phyloP scores from a whole-genome alignment of 1,140 invertebrate species.

The Bactericera cockerelli region DNA sequence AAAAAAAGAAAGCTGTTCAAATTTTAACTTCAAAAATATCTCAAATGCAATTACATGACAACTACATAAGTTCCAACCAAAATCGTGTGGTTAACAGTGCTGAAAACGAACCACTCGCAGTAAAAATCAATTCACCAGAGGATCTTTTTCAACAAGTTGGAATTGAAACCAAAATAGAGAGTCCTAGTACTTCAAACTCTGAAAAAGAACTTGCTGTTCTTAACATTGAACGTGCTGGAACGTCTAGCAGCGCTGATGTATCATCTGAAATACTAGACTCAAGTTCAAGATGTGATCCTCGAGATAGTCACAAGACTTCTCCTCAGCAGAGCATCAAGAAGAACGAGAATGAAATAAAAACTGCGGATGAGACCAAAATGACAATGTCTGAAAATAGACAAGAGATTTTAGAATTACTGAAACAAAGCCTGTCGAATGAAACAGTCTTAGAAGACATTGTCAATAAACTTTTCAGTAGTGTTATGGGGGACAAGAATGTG shows the following conservation, averaged over 20 bases:
- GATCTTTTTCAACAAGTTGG: background rate
- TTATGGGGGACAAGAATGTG: constrained; percentile 11
- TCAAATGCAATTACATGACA: constrained; percentile 17
- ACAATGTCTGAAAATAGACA: constrained; percentile 16
- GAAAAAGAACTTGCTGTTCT: background rate
- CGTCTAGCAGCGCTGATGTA: background rate
- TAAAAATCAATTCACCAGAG: background rate
- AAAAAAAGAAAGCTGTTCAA: background rate
- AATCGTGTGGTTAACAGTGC: background rate
- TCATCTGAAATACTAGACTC: background rate
- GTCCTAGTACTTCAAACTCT: background rate
- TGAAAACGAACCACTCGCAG: background rate
- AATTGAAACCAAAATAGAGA: background rate
- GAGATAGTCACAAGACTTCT: background rate
- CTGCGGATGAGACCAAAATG: constrained; percentile 12
- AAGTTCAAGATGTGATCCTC: background rate
- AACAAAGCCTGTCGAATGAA: constrained; percentile 21
- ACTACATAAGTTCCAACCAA: background rate
- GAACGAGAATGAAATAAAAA: background rate
- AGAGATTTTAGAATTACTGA: constrained; percentile 20
- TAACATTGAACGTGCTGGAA: background rate
- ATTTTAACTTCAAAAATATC: constrained; percentile 13
- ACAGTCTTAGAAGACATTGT: constrained; percentile 20
- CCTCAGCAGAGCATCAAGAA: background rate
- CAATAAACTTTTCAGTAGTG: constrained; percentile 19